Percentiles rank a stretch among this genome's conserved stretches.
Conservation (phyloP, 1,140 invertebrate species). For the Pollicipes pollicipes region DNA sequence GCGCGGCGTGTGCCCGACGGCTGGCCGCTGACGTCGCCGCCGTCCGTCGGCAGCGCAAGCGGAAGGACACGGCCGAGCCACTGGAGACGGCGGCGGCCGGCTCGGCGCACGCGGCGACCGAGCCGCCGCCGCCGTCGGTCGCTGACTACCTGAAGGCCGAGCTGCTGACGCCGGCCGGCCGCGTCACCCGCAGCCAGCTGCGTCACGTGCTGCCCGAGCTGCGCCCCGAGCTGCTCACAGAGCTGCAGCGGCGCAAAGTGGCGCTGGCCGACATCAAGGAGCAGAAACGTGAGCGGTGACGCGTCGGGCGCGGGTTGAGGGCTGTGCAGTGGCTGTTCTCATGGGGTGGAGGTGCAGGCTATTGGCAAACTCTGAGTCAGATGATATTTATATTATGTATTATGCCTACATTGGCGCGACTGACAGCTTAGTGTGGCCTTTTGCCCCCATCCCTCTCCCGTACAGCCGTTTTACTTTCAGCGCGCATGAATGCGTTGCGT, state of each 20-base stretch:
- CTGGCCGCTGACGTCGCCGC: neutral
- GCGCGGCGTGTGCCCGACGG: neutral
- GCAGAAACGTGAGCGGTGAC: neutral
- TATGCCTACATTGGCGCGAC: too few species aligned
- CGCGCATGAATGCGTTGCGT: too few species aligned
- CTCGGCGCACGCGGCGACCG: neutral
- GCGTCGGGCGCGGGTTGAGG: too few species aligned
- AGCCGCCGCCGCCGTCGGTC: neutral
- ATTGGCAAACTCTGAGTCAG: too few species aligned
- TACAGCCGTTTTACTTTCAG: too few species aligned
- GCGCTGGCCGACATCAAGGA: neutral
- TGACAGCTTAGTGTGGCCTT: too few species aligned
- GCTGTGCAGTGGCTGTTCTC: too few species aligned
- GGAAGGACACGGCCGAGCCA: neutral
- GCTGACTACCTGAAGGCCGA: neutral
- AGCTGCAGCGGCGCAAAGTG: neutral
- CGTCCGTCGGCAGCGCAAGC: neutral
- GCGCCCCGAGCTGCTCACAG: neutral
- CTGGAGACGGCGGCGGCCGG: too few species aligned
- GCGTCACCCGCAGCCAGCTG: neutral
- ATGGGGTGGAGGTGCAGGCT: too few species aligned
- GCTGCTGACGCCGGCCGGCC: neutral
- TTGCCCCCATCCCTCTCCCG: too few species aligned
- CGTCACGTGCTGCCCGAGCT: neutral
- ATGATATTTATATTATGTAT: too few species aligned